Percentiles rank a stretch among this genome's conserved stretches.
phyloP scores from a whole-genome alignment of 64 coral and sea anemone species.

The Stichodactyla mertensii region DNA sequence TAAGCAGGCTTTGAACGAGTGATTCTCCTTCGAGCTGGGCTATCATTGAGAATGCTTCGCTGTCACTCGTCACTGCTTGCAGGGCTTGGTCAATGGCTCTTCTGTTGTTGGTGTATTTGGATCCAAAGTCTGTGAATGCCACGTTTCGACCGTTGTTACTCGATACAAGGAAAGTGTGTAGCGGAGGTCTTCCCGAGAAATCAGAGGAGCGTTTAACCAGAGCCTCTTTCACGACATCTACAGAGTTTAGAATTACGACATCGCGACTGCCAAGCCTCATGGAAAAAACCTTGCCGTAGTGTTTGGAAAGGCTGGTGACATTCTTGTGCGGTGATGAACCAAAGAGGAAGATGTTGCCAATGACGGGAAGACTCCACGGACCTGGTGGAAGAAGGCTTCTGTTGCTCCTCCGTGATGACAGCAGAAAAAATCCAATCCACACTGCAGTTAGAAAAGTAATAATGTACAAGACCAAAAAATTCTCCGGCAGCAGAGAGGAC shows the following conservation, averaged over 20 bases:
- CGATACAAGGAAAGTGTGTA: slow-evolving; percentile 70
- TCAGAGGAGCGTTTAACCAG: slow-evolving; percentile 75
- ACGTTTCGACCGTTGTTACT: slow-evolving; percentile 79
- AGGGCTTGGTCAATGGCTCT: slow-evolving; percentile 76
- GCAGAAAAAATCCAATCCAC: background rate
- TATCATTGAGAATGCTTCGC: slow-evolving; percentile 48
- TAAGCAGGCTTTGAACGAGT: slow-evolving; percentile 51
- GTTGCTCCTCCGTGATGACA: background rate
- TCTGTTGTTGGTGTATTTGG: slow-evolving; percentile 74
- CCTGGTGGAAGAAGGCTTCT: slow-evolving; percentile 49
- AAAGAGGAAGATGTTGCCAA: slow-evolving; percentile 89
- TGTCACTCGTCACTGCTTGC: slow-evolving; percentile 58
- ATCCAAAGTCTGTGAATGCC: slow-evolving; percentile 79
- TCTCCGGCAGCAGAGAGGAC: slow-evolving; percentile 1
- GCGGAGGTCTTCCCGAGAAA: slow-evolving; percentile 80
- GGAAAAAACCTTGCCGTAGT: slow-evolving; percentile 86
- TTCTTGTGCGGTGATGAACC: slow-evolving; percentile 89
- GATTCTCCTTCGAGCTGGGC: slow-evolving; percentile 48
- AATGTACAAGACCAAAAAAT: background rate
- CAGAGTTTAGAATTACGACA: slow-evolving; percentile 86
- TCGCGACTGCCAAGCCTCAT: slow-evolving; percentile 83
- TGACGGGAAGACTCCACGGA: slow-evolving; percentile 74
- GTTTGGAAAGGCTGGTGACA: slow-evolving; percentile 77
- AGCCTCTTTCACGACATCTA: slow-evolving; percentile 87
- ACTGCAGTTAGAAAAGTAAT: background rate